Evolutionary conservation across 1,140 invertebrate genomes (phyloP).

Genomic region (Propsilocerus akamusi): DNA sequence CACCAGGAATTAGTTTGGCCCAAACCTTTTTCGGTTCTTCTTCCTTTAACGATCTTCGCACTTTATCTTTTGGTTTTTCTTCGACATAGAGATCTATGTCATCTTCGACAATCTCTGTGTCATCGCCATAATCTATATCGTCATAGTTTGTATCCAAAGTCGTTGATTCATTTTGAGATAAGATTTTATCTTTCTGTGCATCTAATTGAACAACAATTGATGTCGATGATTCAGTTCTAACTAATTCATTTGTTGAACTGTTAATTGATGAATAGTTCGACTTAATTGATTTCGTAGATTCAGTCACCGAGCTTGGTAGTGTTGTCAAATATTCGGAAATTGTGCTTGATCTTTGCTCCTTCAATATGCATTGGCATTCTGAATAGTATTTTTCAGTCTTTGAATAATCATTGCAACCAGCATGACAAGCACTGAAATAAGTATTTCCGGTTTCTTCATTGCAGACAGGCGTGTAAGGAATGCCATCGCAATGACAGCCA

Average conservation of each 20-base stretch:
- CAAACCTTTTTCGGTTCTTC: conserved; percentile 9
- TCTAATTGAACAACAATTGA: no score
- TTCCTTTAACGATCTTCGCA: conserved; percentile 5
- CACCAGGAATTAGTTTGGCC: conserved; percentile 25
- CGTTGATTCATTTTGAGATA: neutral
- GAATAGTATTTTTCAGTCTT: neutral
- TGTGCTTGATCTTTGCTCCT: neutral
- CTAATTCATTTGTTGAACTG: neutral
- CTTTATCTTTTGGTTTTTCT: conserved; percentile 3
- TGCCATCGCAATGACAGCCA: conserved; percentile 30
- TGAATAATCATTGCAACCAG: conserved; percentile 27
- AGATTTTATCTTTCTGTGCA: neutral
- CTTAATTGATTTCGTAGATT: neutral
- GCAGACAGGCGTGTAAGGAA: conserved; percentile 38
- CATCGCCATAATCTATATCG: neutral
- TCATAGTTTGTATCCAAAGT: neutral
- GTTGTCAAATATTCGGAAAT: neutral
- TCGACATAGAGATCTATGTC: conserved; percentile 10
- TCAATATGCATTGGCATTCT: neutral
- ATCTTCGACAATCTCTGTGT: neutral
- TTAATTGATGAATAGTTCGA: neutral
- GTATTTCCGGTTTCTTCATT: conserved; percentile 29
- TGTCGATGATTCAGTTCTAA: no score
- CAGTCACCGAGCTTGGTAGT: neutral
- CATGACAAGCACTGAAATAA: conserved; percentile 42